Base-by-base conservation (phyloP, 2,113 vertebrate genomes). In the Triplophysa siluroides region DNA sequence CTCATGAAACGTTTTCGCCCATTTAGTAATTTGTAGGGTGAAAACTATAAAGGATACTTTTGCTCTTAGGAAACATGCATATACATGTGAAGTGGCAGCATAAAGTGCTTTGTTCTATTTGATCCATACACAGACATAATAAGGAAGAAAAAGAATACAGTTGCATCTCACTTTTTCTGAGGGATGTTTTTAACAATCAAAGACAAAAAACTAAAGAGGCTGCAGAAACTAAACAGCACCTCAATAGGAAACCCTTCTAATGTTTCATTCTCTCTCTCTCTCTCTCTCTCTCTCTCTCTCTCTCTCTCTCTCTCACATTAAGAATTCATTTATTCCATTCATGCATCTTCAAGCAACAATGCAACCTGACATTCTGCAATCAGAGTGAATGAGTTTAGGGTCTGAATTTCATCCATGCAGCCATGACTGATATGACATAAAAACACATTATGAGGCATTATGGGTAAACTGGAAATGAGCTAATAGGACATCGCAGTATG, bases 381-480 rank as follows among this genome's bases (percentile, higher is more conserved):
- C 73, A 76, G 21, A 47, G 23, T 76, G 73, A 76, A 76, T 63
- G 73, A 63, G 41, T 76, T 76, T 63, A 63, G 73, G 73, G 58
- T 76, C 60, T 76, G 73, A 76, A 62, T 76, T 63, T 76, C 56
- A 50, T 62, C 73, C 73, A 29, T 24, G 47, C 60, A 76, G 73
- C 73, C 60, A 47, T 63, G 73, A 76, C 73, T 76, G 73, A 63
- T 76, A 76, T 76, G 58, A 76, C 73, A 76, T 63, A 62, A 76
- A 76, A 76, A 76, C 60, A 63, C 73, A 76, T 76, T 76, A 62
- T 8, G 41, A 76, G 23, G 41, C 58, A 29, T 63, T 47, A 50
- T 63, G 73, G 73, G 58, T 63, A 50, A 76, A 76, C 73, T 76
- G 60, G 41, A 76, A 63, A 61, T 76, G 60, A 76, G 60, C 73